Conservation (phyloP, 1,140 invertebrate species). For the Macrotrachela quadricornifera region DNA sequence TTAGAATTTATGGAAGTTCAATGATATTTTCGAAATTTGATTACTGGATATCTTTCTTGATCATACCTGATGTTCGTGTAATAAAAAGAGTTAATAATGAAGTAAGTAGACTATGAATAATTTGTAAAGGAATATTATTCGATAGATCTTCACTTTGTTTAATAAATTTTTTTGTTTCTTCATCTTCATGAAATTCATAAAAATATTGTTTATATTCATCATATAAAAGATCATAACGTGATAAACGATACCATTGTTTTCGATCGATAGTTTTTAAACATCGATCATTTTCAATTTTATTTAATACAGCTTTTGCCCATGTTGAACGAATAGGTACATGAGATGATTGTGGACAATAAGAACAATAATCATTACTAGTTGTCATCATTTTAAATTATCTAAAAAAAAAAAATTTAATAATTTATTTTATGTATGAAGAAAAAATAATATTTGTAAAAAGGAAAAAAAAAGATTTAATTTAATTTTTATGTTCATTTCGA, state of each 20-base stretch:
- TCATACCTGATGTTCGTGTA: slow-evolving; percentile 52
- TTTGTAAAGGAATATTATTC: slow-evolving; percentile 48
- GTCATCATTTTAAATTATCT: too few species aligned
- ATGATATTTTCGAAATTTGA: too few species aligned
- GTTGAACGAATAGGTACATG: not conserved
- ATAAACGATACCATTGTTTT: slow-evolving; percentile 1
- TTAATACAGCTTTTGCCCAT: not conserved
- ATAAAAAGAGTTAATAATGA: slow-evolving; percentile 49
- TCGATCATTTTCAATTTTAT: slow-evolving; percentile 8
- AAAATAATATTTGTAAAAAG: too few species aligned
- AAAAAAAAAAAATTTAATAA: too few species aligned
- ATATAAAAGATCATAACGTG: not conserved
- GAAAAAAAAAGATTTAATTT: too few species aligned
- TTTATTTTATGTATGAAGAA: too few species aligned
- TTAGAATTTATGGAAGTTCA: slow-evolving; percentile 14
- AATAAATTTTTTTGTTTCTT: slow-evolving; percentile 48
- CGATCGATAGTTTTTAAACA: slow-evolving; percentile 3
- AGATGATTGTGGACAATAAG: not conserved
- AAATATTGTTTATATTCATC: slow-evolving; percentile 26
- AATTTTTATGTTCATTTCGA: too few species aligned
- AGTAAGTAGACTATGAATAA: slow-evolving; percentile 48
- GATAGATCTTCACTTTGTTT: slow-evolving; percentile 46
- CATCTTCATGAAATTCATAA: slow-evolving; percentile 39
- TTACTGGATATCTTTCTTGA: too few species aligned
- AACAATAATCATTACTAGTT: too few species aligned